Conservation (phyloP, 1,140 invertebrate species). For the Protaetia brevitarsis region DNA sequence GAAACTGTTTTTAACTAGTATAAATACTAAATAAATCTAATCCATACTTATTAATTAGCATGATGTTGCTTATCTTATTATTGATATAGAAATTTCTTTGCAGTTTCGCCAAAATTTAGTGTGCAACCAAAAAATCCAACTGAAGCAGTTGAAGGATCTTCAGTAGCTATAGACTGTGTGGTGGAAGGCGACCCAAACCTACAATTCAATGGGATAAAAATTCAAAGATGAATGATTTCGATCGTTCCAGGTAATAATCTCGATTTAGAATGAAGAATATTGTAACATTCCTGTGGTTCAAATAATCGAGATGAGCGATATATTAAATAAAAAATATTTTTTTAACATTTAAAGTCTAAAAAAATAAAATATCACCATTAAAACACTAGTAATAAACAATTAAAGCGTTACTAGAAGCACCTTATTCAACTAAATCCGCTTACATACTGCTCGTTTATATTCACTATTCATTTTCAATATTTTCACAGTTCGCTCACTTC, state of each 20-base stretch:
- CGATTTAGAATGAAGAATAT: conserved; percentile 62
- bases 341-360: no score
- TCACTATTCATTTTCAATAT: no score
- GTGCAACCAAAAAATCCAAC: conserved; percentile 72
- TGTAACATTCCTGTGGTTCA: conserved; percentile 34
- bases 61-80: no score
- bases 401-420: no score
- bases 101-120: conserved; percentile 71
- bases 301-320: not conserved
- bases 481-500: no score
- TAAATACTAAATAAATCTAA: no score
- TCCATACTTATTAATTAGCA: no score
- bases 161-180: conserved; percentile 76
- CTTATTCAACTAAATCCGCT: no score
- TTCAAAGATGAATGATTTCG: conserved; percentile 64
- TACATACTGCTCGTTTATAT: no score
- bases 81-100: not conserved
- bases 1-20: no score
- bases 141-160: conserved; percentile 72
- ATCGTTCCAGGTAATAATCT: conserved; percentile 58
- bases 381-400: no score
- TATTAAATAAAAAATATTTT: conserved; percentile 6
- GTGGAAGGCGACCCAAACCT: conserved; percentile 84
- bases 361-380: no score
- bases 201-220: conserved; percentile 91